A percentile compares a stretch with the other conserved stretches of the same genome.
Conservation (phyloP, 2,797 vertebrate species). For the Todus mexicanus region DNA sequence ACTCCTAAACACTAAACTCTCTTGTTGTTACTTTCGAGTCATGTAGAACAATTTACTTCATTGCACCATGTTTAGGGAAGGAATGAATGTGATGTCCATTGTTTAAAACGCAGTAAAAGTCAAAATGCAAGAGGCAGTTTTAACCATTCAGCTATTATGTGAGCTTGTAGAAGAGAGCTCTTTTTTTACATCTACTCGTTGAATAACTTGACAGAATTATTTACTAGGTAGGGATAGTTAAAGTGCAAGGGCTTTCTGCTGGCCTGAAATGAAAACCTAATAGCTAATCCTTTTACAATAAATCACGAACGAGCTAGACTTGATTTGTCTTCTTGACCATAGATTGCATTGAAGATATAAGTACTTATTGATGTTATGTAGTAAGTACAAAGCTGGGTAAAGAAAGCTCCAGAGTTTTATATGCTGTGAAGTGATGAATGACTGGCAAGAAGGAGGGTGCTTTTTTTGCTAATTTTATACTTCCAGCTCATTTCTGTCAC, state of each 20-base stretch:
- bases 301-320: background rate
- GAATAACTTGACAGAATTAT: background rate
- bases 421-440: background rate
- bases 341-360: slow-evolving; percentile 9
- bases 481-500: background rate
- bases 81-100: background rate
- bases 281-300: slow-evolving; percentile 13
- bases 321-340: background rate
- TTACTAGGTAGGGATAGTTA: background rate
- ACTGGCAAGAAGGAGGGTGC: background rate
- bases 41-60: background rate
- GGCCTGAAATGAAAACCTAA: slow-evolving; percentile 11
- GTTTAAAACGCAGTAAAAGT: background rate
- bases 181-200: background rate
- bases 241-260: slow-evolving; percentile 12
- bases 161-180: background rate
- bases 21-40: background rate
- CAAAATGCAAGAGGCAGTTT: background rate
- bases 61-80: background rate
- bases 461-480: background rate
- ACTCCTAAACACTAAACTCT: background rate
- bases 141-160: background rate
- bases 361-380: background rate
- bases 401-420: background rate
- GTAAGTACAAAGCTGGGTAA: background rate